Percentiles rank a stretch among this genome's conserved stretches.
Conservation (phyloP, 2,797 vertebrate genomes). For the Valencia hispanica region DNA sequence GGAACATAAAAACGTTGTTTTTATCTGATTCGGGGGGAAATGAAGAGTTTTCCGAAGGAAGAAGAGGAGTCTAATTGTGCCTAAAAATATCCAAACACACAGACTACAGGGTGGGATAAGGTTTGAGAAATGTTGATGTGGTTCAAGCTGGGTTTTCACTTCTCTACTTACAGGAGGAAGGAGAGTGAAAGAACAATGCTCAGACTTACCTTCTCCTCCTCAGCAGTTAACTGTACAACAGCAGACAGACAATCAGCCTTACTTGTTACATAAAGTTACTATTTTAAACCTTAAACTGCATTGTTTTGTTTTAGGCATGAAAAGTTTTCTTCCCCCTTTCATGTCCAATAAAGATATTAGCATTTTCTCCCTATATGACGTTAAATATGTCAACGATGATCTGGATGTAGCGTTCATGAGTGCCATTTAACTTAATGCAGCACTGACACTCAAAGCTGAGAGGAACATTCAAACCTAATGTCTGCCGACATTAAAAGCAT, state of each 20-base stretch:
- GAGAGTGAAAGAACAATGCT: not conserved
- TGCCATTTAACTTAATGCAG: too few species aligned
- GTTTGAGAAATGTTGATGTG: not conserved
- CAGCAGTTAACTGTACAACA: slow-evolving; percentile 74
- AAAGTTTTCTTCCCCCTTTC: not conserved
- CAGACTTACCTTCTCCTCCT: slow-evolving; percentile 83
- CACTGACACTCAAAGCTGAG: too few species aligned
- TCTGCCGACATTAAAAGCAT: too few species aligned
- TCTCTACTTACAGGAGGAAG: slow-evolving; percentile 4
- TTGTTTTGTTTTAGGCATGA: not conserved
- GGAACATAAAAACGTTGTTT: not conserved
- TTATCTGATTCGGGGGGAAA: slow-evolving; percentile 4
- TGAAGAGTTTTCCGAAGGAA: slow-evolving; percentile 4
- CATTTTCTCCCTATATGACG: not conserved
- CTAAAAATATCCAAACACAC: slow-evolving; percentile 20
- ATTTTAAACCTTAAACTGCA: not conserved
- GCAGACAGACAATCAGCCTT: slow-evolving; percentile 34
- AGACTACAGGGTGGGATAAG: slow-evolving; percentile 13
- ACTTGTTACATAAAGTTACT: not conserved
- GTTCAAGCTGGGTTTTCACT: slow-evolving; percentile 10
- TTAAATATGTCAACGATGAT: not conserved
- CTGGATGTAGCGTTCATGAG: too few species aligned
- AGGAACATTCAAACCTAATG: too few species aligned
- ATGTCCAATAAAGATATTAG: not conserved
- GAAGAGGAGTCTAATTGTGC: not conserved